Evolutionary conservation across 2,113 vertebrate genomes (phyloP).

Genomic region (Albula glossodonta): DNA sequence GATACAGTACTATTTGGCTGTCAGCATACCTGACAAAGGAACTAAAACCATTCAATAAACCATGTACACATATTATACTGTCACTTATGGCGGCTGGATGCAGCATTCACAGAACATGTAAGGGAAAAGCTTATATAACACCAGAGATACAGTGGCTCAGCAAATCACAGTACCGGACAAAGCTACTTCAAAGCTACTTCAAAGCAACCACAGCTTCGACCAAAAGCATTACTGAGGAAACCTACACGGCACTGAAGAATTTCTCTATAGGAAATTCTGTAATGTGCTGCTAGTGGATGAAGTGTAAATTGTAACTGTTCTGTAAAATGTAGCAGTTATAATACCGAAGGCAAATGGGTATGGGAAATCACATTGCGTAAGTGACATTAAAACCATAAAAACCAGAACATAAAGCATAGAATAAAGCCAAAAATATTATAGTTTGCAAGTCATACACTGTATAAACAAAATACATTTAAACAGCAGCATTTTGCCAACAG

Average conservation of each 20-base stretch:
- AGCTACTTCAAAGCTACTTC: neutral
- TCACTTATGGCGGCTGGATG: neutral
- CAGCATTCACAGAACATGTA: neutral
- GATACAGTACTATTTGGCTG: constrained; percentile 3
- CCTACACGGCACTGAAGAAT: neutral
- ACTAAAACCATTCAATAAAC: neutral
- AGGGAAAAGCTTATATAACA: neutral
- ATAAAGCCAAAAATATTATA: neutral
- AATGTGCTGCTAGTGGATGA: neutral
- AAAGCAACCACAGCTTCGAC: neutral
- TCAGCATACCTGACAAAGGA: neutral
- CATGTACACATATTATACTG: neutral
- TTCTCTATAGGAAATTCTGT: neutral
- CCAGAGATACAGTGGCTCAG: neutral
- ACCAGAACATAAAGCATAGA: neutral
- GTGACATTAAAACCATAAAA: neutral
- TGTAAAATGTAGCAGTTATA: neutral
- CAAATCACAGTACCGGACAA: neutral
- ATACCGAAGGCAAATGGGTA: neutral
- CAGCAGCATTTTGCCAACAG: constrained; percentile 16
- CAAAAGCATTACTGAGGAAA: neutral
- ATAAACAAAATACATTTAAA: constrained; percentile 15
- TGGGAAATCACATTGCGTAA: neutral
- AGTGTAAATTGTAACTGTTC: neutral
- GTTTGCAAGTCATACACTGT: neutral